Base-by-base conservation (phyloP, 2,888 invertebrate genomes). In the Volucella zonaria region DNA sequence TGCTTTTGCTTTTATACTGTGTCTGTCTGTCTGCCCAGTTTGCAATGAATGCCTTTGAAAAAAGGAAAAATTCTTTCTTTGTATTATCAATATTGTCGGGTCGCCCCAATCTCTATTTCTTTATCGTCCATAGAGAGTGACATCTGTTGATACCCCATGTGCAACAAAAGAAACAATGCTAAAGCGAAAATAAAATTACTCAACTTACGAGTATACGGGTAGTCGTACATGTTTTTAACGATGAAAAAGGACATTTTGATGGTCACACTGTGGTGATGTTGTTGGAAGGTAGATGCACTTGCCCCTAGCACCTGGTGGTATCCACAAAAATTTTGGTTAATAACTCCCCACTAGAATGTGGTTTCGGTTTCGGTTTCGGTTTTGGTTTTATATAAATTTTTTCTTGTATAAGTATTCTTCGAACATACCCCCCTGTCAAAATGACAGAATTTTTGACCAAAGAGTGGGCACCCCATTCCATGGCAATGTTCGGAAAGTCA, bases 81-180 rank as follows among this genome's bases (percentile, higher is more conserved):
- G 31, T 31, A 31, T 6, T 31, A 6, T 31, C 31, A 31, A 31
- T 31, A 31, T 31, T 31, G 31, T 31, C 31, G 31, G 31, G 3
- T 31, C 31, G 12, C 10, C 31, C 58, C 58, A 45, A 59, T 40
- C 43, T 9, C 9, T 3, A 2, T 14, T 14, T 38, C 58, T 9
- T 9, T n/a, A 62, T 82, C 66, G 73, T 62, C 76, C 80, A 76
- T 42, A 67, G 31, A 67, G 31, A 6, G 76, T 80, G 80, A 85
- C 85, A 85, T 80, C 80, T 81, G 85, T 73, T 80, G 68, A 81
- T 71, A 76, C 11, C 77, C 68, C 71, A 62, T 23, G 31, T 56
- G 54, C 1, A 66, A 40, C 66, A 74, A 67, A 85, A 6, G 6
- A 73, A 77, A 79, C 47, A 52, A 15, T 40, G 70, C 15, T 71